Percentiles rank a stretch among this genome's conserved stretches.
These are phyloP conservation scores for Marmota flaviventris DNA, from an alignment of 2,113 vertebrate genomes.

Conservation along the genomic window DNA sequence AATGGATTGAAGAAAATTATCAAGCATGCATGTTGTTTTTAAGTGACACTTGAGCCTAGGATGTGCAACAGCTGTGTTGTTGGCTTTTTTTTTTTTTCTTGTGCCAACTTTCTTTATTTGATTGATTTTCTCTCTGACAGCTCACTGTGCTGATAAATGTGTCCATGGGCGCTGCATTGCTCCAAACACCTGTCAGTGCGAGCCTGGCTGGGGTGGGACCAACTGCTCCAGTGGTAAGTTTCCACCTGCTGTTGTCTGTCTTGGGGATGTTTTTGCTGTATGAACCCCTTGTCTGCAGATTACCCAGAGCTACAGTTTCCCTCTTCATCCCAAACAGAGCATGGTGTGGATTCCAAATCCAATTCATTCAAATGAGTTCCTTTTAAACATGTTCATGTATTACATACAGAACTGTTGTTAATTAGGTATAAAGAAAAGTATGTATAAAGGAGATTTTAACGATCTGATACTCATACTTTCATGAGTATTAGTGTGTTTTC, in stretches of 20 bases:
- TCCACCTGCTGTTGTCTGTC: slow-evolving; percentile 92
- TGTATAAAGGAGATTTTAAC: neutral
- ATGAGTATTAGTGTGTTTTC: neutral
- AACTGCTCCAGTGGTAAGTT: slow-evolving; percentile 99
- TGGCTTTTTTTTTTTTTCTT: neutral
- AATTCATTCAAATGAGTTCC: neutral
- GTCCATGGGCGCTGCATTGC: slow-evolving; percentile 97
- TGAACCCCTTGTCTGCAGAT: slow-evolving; percentile 65
- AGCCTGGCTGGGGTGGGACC: slow-evolving; percentile 98
- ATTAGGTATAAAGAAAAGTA: neutral
- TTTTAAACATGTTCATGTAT: neutral
- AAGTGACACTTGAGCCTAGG: slow-evolving; percentile 65
- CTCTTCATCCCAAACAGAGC: slow-evolving; percentile 34
- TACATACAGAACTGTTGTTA: neutral
- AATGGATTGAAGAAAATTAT: slow-evolving; percentile 46
- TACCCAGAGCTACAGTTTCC: neutral
- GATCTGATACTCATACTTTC: neutral
- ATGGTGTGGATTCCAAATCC: neutral
- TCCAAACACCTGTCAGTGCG: slow-evolving; percentile 99
- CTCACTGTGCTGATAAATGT: slow-evolving; percentile 97
- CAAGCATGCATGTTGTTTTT: slow-evolving; percentile 79
- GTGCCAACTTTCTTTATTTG: slow-evolving; percentile 83
- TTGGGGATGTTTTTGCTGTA: neutral
- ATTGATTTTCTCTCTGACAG: slow-evolving; percentile 89
- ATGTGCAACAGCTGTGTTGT: slow-evolving; percentile 74